phyloP scores from a whole-genome alignment of 2,888 invertebrate species.

The Drosophila glabriapex region DNA sequence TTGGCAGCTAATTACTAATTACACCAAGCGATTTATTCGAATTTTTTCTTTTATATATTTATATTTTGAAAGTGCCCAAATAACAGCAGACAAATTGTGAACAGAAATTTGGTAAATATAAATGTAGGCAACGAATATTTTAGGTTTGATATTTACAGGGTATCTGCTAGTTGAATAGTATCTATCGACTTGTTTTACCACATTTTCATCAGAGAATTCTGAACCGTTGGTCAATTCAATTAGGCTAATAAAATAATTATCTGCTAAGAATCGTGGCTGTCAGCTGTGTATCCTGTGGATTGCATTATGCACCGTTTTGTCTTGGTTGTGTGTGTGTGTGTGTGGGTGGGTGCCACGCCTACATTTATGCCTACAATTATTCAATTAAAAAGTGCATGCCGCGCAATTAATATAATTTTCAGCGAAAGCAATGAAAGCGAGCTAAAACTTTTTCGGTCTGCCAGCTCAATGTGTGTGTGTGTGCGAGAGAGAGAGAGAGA shows the following conservation, averaged over 20 bases:
- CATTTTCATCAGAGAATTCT: neutral
- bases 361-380: constrained; percentile 69
- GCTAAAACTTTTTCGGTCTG: constrained; percentile 57
- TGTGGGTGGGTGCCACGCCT: constrained; percentile 35
- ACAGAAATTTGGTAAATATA: neutral
- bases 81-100: neutral
- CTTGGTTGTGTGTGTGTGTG: neutral
- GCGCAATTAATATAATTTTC: constrained; percentile 69
- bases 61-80: neutral
- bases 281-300: neutral
- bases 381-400: constrained; percentile 74
- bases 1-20: neutral
- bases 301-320: neutral
- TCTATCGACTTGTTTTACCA: neutral
- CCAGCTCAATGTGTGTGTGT: constrained; percentile 13
- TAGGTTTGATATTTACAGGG: neutral
- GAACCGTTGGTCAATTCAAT: neutral
- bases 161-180: neutral
- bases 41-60: no score
- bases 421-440: constrained; percentile 44
- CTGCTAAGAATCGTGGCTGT: neutral
- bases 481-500: neutral
- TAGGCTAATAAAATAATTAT: constrained; percentile 4
- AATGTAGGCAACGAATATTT: neutral
- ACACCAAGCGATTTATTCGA: neutral